Evolutionary conservation across 92 coral and sea anemone species (phyloP), one percentile per base, ranked within the genome.

Genomic region (Epizoanthus rinbou): DNA sequence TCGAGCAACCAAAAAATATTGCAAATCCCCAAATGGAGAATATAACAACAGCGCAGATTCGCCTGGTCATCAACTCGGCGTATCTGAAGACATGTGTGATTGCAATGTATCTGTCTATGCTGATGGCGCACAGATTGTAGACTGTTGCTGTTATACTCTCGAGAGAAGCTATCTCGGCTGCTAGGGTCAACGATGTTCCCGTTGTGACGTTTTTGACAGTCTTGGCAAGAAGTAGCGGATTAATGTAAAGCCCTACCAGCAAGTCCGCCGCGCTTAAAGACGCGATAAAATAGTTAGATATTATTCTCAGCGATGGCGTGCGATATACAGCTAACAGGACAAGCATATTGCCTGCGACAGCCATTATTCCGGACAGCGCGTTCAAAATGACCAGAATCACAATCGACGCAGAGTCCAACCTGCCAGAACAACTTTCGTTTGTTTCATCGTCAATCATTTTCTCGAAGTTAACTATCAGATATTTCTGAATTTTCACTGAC

Each of bases 241-340:
- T 78, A 31, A 78, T 78, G 8, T 78, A 78, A 3, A 78, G 52
- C 5, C 82, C 82, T 13, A 78, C 82, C 71, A 78, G 41, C 37
- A 78, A 59, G 57, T 78, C 82, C 17, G 82, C 82, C 7, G 82
- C 82, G 35, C 82, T 60, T 5, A 78, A 62, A 5, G 82, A 78
- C 18, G 82, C 82, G n/a, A 78, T 78, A 19, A 78, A 78, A 63
- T 62, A 78, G 82, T 78, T 78, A 17, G 82, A 78, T 3, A 78
- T 78, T 41, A 57, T 59, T 78, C 31, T 69, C 39, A 78, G 37
- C 28, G 72, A 62, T 11, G 82, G 82, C 43, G 82, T 78, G 31
- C 72, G 82, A 78, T 78, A 78, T 8, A 78, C 69, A 18, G 82
- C 82, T 7, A 69, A 43, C 18, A 78, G 57, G 52, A 78, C 82